phyloP scores from a whole-genome alignment of 2,888 invertebrate genomes.

The Phlogophora meticulosa region DNA sequence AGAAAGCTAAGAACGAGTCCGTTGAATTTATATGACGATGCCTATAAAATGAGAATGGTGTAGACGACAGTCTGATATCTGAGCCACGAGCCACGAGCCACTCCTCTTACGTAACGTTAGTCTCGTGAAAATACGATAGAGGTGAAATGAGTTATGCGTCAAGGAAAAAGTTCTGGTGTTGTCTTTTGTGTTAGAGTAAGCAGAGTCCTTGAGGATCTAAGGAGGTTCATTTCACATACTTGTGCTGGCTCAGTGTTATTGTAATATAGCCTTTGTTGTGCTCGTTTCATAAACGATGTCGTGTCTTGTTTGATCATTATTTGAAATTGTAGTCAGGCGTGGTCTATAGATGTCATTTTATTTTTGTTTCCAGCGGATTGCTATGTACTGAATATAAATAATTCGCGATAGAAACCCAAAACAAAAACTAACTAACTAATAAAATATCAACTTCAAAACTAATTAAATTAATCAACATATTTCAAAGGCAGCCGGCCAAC shows the following conservation, averaged over 20 bases:
- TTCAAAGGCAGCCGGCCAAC: slow-evolving; percentile 47
- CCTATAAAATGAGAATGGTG: slow-evolving; percentile 71
- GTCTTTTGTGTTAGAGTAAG: slow-evolving; percentile 3
- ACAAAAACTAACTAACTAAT: slow-evolving; percentile 25
- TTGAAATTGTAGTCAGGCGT: neutral
- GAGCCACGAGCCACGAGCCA: slow-evolving; percentile 49
- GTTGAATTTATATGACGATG: slow-evolving; percentile 71
- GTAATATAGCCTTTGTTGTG: neutral
- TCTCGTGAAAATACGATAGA: slow-evolving; percentile 60
- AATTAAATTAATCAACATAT: slow-evolving; percentile 61
- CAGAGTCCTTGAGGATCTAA: neutral
- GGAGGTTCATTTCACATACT: slow-evolving; percentile 6
- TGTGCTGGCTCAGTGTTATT: neutral
- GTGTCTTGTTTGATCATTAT: neutral
- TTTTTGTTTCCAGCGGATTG: neutral
- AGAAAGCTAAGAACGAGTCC: slow-evolving; percentile 53
- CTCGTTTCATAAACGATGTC: neutral
- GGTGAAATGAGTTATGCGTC: slow-evolving; percentile 29
- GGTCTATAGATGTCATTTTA: neutral
- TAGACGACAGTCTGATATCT: slow-evolving; percentile 66
- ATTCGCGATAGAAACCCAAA: slow-evolving; percentile 26
- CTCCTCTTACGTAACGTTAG: slow-evolving; percentile 62
- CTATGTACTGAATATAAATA: slow-evolving; percentile 2
- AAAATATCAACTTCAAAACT: slow-evolving; percentile 51
- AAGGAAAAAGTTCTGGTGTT: slow-evolving; percentile 17